Conservation (phyloP, 2,888 invertebrate species). For the Drosophila pseudotalamancana region DNA sequence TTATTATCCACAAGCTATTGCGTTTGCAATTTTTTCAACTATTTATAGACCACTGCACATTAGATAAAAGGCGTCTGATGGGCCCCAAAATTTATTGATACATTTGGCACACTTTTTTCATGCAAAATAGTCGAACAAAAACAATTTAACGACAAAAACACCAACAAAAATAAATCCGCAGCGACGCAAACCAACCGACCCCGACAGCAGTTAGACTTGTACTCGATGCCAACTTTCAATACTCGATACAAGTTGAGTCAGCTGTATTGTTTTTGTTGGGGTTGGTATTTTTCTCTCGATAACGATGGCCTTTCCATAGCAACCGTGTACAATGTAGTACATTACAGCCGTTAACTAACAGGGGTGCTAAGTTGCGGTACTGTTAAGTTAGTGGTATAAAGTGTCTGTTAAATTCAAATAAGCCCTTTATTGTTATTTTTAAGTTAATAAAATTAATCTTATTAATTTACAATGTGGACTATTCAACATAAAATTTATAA, state of each 20-base stretch:
- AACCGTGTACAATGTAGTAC: too few relatives aligned
- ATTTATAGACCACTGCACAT: constrained; percentile 37
- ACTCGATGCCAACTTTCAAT: constrained; percentile 36
- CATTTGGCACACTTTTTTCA: constrained; percentile 52
- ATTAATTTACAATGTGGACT: too few relatives aligned
- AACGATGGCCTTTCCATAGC: neutral
- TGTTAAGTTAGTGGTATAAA: too few relatives aligned
- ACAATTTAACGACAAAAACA: constrained; percentile 54
- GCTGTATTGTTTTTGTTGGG: constrained; percentile 30
- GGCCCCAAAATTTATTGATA: constrained; percentile 43
- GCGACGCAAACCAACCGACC: constrained; percentile 38
- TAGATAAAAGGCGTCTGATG: constrained; percentile 33
- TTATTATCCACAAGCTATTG: constrained; percentile 25
- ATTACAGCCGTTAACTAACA: too few relatives aligned
- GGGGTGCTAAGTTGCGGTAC: too few relatives aligned
- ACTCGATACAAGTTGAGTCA: constrained; percentile 39
- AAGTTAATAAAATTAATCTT: too few relatives aligned
- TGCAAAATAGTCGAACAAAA: constrained; percentile 57
- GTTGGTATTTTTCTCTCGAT: constrained; percentile 15
- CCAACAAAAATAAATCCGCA: constrained; percentile 21
- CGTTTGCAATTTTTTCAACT: constrained; percentile 16
- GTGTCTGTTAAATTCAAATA: too few relatives aligned
- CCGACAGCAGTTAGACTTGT: constrained; percentile 51
- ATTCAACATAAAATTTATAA: too few relatives aligned
- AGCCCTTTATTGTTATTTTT: too few relatives aligned